These are phyloP conservation scores for Drosophila subquinaria DNA, from an alignment of 2,888 invertebrate genomes.

Conservation along the genomic window DNA sequence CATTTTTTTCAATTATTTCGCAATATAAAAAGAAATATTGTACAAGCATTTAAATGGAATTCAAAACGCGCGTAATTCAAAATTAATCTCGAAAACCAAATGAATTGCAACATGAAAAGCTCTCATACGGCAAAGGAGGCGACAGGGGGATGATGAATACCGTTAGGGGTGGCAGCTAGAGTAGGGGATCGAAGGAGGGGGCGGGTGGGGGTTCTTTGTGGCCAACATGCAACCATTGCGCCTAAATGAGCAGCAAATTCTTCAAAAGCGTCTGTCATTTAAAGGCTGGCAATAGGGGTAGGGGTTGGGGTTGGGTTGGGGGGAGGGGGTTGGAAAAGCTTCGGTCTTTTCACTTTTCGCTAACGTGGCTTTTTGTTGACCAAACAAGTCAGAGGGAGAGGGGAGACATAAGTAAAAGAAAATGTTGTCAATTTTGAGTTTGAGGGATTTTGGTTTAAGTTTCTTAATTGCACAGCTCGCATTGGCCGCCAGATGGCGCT, in stretches of 20 bases:
- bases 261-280: conserved; percentile 53
- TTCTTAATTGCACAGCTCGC: conserved; percentile 65
- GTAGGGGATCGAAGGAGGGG: neutral
- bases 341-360: conserved; percentile 58
- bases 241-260: conserved; percentile 71
- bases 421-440: conserved; percentile 17
- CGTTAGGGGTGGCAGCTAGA: neutral
- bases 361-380: conserved; percentile 66
- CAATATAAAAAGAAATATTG: conserved; percentile 19
- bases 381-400: conserved; percentile 11
- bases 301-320: neutral
- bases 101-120: conserved; percentile 67
- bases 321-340: neutral
- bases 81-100: conserved; percentile 74
- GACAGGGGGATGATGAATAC: neutral
- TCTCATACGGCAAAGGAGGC: neutral
- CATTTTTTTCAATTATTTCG: conserved; percentile 62
- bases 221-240: conserved; percentile 62
- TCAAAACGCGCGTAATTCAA: conserved; percentile 78
- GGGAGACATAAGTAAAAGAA: conserved; percentile 23
- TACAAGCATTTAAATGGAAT: conserved; percentile 72
- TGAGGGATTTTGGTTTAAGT: conserved; percentile 24
- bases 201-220: conserved; percentile 40
- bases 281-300: neutral
- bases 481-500: conserved; percentile 56